A percentile compares a stretch with the other conserved stretches of the same genome.
phyloP scores from a whole-genome alignment of 2,797 vertebrate genomes.

The Acropternis orthonyx region DNA sequence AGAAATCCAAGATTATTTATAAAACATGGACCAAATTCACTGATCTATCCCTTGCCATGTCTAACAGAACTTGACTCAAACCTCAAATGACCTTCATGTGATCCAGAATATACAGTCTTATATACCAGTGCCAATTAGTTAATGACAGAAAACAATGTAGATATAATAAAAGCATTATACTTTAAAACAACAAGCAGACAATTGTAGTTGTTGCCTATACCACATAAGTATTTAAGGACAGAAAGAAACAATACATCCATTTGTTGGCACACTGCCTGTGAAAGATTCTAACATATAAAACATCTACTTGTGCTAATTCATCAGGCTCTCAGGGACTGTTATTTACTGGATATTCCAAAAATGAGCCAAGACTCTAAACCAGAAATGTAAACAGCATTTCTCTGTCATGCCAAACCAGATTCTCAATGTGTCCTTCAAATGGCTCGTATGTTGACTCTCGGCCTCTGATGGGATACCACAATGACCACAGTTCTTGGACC shows the following conservation, averaged over 20 bases:
- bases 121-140: constrained; percentile 5
- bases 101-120: constrained; percentile 17
- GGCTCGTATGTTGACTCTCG: neutral
- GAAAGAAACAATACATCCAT: neutral
- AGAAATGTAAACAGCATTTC: neutral
- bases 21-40: neutral
- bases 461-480: neutral
- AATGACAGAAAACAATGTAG: constrained; percentile 27
- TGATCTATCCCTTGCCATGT: neutral
- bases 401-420: neutral
- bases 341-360: neutral
- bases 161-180: neutral
- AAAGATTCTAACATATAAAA: neutral
- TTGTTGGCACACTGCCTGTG: neutral
- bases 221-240: neutral
- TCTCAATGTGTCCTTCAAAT: neutral
- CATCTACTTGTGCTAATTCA: neutral
- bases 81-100: neutral
- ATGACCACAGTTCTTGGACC: neutral
- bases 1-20: constrained; percentile 62
- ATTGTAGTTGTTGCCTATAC: neutral
- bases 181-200: neutral
- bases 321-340: neutral
- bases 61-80: constrained; percentile 3
- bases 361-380: neutral